Evolutionary conservation across 2,113 vertebrate species (phyloP), one percentile per base, ranked within the genome.

Genomic region (Sula dactylatra): DNA sequence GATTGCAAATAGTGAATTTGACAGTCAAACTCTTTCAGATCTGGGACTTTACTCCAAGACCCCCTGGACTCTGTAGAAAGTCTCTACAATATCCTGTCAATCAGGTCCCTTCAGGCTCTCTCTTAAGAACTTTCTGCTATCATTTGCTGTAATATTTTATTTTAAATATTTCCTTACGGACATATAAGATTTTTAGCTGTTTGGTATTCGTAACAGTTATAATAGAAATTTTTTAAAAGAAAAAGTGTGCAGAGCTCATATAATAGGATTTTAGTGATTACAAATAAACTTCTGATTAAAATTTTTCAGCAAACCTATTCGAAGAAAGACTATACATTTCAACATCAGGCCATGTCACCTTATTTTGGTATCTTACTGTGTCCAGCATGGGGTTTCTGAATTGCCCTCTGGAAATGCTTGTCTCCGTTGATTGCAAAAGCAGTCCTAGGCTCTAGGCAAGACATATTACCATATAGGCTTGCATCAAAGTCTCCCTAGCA

Each of bases 241-340:
- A 27, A 25, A n/a, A 32, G 3, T 4, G 13, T 49, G 7, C 16
- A 8, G 22, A 29, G 56, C 10, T 76, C 2, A 0, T 49, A 25
- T 10, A 22, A 16, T 20, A 42, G n/a, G 31, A 18, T 34, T 90
- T 47, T 40, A 52, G 21, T 47, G 38, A 34, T 34, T 36, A 29
- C 17, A 71, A 52, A 65, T 4, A 25, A 49, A 29, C 10, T 71
- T 59, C 18, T 52, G 29, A 15, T 16, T 27, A 27, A 34, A 62
- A 9, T 10, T 8, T 38, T 20, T 32, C 24, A 77, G 21, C 34
- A 52, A 27, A 65, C 47, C 7, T 18, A 13, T 32, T 36, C 22
- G 31, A 59, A 70, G 32, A n/a, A 52, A 36, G 50, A 18, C 36
- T 24, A 42, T 26, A 31, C 7, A 17, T 64, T 50, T 44, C 55